Base-by-base conservation (phyloP, 2,888 invertebrate species). In the Nomada flava region DNA sequence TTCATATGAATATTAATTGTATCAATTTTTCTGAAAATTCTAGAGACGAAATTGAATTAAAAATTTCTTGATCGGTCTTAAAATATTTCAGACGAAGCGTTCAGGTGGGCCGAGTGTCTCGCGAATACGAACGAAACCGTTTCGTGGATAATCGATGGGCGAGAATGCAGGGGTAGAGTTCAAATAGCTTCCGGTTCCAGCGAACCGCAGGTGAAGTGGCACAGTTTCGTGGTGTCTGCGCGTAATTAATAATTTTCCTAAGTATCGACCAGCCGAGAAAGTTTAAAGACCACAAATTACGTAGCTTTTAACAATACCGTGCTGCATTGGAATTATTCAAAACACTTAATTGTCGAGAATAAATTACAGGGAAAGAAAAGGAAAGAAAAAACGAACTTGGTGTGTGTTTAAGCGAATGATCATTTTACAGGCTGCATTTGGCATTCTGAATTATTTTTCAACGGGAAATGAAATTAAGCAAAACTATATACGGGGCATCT, bases 171-270 rank as follows among this genome's bases (percentile, higher is more conserved):
- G 36, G 53, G 44, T 26, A 60, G 47, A 60, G 65, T 57, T 70
- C 55, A 23, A 74, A 74, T 74, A 74, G 79, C 67, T 82, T 75
- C 70, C 65, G 55, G 65, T 47, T 29, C 13, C 68, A 29, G 64
- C 53, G 50, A 79, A 79, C 79, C 82, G 60, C 79, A 26, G 50
- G 42, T 57, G 60, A 79, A 75, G 79, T 63, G 74, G 50, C 67
- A 36, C 65, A 55, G 20, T 63, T 65, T 44, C 65, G 60, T 64
- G 63, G 57, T n/a, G 26, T 23, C 65, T 67, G 42, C 42, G 50
- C 18, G 42, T 67, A 77, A 80, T 77, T 80, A 80, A 72, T 67
- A 63, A 67, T 77, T 77, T 77, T 36, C 59, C 47, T 10, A 50
- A 67, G 71, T 63, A 68, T 57, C 52, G 50, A 44, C 23, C 15